Evolutionary conservation across 2,888 invertebrate genomes (phyloP), one percentile per base, ranked within the genome.

Genomic region (Tinea semifulvella): DNA sequence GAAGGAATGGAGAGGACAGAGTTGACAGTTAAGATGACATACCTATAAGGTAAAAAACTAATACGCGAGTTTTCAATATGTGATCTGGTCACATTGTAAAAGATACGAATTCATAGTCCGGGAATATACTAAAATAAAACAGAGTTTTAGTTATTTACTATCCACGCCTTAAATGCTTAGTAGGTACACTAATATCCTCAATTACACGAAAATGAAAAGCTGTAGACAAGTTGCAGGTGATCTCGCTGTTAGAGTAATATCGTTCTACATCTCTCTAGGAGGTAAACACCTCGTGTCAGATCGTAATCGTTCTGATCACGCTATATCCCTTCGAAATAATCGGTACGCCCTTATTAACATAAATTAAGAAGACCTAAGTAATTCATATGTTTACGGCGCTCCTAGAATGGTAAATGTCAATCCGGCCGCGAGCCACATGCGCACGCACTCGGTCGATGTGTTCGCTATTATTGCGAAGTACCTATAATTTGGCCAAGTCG

Each of bases 381-480:
- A 47, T 36, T 18, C 42, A 13, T 44, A 14, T 44, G 44, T 44
- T 42, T 42, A 7, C 10, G 7, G 28, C 28, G 28, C 36, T 42
- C 45, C 40, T 35, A 40, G 39, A 10, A 27, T 51, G 58, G 57
- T 59, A 67, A 70, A 73, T 71, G 71, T 71, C 75, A 69, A 65
- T 65, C 60, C 53, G 52, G 62, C 62, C 60, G 26, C 57, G 55
- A 64, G 62, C 61, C 53, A 59, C 60, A 65, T 61, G 65, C 67
- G 63, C 73, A 72, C 69, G 73, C 71, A 71, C 58, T 57, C 56
- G 44, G 58, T 58, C 63, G 61, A 67, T 67, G 65, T 63, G 65
- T 67, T 62, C 65, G 67, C 70, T 71, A 69, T 75, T 73, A 73
- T 73, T 71, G 69, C 61, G 55, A 70, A 77, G 75, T 75, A 71